Conservation (phyloP, 2,113 vertebrate species). For the Picathartes gymnocephalus region DNA sequence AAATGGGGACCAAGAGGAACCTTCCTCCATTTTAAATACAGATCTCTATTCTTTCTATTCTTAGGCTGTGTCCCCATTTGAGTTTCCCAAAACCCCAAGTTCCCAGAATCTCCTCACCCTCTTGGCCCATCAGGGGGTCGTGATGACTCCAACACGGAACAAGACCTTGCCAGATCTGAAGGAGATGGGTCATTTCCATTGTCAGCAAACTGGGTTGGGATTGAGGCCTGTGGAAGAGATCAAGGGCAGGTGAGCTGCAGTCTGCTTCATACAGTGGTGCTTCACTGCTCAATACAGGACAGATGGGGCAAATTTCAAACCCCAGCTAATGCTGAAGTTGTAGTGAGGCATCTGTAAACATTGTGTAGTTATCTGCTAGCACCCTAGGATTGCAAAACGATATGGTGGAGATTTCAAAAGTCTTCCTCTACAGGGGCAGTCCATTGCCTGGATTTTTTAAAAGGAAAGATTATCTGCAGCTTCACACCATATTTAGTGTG, state of each 20-base stretch:
- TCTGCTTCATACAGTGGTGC: background rate
- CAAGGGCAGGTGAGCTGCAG: conserved; percentile 65
- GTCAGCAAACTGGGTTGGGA: conserved; percentile 68
- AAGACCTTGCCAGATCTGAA: conserved; percentile 81
- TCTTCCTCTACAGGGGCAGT: background rate
- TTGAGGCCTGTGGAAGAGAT: conserved; percentile 69
- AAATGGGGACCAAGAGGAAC: background rate
- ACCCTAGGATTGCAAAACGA: background rate
- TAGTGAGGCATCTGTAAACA: background rate
- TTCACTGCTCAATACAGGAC: background rate
- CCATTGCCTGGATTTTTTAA: background rate
- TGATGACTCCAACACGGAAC: conserved; percentile 72
- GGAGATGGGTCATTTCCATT: conserved; percentile 73
- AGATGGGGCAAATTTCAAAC: background rate
- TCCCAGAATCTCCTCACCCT: conserved; percentile 89
- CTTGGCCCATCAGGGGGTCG: conserved; percentile 85
- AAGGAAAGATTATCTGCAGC: background rate
- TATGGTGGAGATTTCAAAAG: background rate
- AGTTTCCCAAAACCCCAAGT: conserved; percentile 89
- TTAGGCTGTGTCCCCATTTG: conserved; percentile 83
- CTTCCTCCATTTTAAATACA: background rate
- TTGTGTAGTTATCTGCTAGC: background rate
- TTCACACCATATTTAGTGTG: background rate
- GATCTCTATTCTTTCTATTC: background rate
- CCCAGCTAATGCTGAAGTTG: background rate